Evolutionary conservation across 2,888 invertebrate genomes (phyloP), one percentile per base, ranked within the genome.

Genomic region (Cantharis flavilabris): DNA sequence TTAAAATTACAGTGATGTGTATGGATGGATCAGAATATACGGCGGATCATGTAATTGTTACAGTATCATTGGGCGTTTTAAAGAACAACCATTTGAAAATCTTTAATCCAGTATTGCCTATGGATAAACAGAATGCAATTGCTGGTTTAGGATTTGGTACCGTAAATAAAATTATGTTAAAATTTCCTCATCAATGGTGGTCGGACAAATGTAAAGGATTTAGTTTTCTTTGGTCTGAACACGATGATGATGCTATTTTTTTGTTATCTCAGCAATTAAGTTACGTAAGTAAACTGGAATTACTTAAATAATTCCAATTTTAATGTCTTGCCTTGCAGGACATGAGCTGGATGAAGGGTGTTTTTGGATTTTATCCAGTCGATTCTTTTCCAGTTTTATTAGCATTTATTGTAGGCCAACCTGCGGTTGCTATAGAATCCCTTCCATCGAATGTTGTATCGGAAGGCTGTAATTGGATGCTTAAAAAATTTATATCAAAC

Each of bases 331-430:
- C 80, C 64, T 78, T 89, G 88, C 83, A 85, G 63, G 83, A 82
- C n/a, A 85, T 87, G 65, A 89, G 88, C 28, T 95, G 95, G 95
- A 86, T 93, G 70, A 90, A 90, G 83, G 91, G 91, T 82, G 89
- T 95, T 11, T 92, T 93, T 83, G 92, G 92, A 74, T 94, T 95
- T 86, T 93, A 93, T 84, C 89, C 91, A 9, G 91, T 93, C 7
- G 91, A 91, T 81, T 90, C 91, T 82, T 91, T 93, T 83, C 91
- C 92, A 0, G 88, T 93, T n/a, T 86, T 95, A 30, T 90, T 92
- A 74, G 94, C 91, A 0, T 95, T 95, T 94, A 89, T 94, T n/a
- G 90, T 91, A 70, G 94, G 94, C 2, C 87, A 89, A 67, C 90
- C 91, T 82, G 92, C 93, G 0, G 88, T 89, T 77, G 86, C 90